A percentile compares a stretch with the other conserved stretches of the same genome.
phyloP scores from a whole-genome alignment of 1,140 invertebrate genomes.

The Halictus rubicundus region DNA sequence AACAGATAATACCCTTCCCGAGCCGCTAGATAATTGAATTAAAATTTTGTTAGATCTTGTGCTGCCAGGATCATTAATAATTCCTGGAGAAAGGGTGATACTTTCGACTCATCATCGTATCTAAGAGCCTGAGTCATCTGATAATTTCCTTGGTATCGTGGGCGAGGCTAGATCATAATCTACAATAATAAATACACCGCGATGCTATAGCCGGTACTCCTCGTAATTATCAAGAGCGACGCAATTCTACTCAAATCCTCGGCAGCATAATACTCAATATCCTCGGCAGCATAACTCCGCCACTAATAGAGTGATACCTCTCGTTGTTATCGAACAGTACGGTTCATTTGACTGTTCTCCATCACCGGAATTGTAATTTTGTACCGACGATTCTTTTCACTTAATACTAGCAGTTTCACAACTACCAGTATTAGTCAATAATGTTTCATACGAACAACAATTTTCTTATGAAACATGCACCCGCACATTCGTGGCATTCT shows the following conservation, averaged over 20 bases:
- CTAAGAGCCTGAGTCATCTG: constrained; percentile 46
- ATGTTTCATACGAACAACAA: too few species aligned
- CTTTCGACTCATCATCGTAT: constrained; percentile 6
- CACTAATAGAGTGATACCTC: not conserved
- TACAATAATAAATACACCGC: constrained; percentile 58
- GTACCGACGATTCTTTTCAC: too few species aligned
- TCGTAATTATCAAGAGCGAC: constrained; percentile 55
- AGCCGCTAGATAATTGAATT: too few species aligned
- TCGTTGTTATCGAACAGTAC: too few species aligned
- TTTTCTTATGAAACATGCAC: too few species aligned
- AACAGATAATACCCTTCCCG: too few species aligned
- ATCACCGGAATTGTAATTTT: too few species aligned
- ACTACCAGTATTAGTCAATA: too few species aligned
- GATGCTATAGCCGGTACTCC: constrained; percentile 44
- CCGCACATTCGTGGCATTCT: too few species aligned
- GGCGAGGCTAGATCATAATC: constrained; percentile 57
- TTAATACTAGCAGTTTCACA: too few species aligned
- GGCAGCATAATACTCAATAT: constrained; percentile 14
- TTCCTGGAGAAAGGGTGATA: not conserved
- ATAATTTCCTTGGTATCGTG: constrained; percentile 50
- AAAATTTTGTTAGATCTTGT: too few species aligned
- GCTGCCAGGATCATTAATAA: not conserved
- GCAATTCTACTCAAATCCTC: constrained; percentile 30
- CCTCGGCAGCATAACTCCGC: not conserved
- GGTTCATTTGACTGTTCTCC: too few species aligned